These are phyloP conservation scores for Crioceris asparagi DNA, from an alignment of 2,888 invertebrate species.

Conservation along the genomic window DNA sequence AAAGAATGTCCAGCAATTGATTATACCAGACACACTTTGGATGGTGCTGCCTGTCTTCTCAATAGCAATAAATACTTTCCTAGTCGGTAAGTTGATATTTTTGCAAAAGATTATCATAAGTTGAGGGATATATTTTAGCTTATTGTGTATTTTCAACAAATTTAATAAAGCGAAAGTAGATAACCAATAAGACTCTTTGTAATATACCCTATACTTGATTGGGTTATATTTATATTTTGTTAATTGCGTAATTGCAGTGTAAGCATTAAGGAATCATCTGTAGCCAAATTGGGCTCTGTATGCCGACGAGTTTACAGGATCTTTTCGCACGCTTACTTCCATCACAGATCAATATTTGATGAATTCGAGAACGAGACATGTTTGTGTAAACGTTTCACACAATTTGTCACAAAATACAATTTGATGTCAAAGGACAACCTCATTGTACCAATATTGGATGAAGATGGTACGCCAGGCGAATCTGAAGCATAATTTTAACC, in stretches of 20 bases:
- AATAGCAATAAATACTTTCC: conserved; percentile 99
- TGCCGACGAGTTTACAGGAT: conserved; percentile 98
- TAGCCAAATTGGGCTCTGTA: conserved; percentile 96
- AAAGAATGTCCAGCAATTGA: conserved; percentile 99
- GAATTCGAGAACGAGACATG: conserved; percentile 95
- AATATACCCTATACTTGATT: too few relatives aligned
- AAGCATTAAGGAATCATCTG: conserved; percentile 97
- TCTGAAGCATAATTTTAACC: conserved; percentile 36
- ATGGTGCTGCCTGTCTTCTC: conserved; percentile 95
- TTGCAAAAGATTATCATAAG: too few relatives aligned
- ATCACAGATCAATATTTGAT: conserved; percentile 93
- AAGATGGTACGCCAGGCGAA: conserved; percentile 50
- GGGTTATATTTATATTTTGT: too few relatives aligned
- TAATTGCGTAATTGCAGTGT: conserved; percentile 54
- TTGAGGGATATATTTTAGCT: too few relatives aligned
- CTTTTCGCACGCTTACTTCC: conserved; percentile 99
- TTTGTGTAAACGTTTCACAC: conserved; percentile 91
- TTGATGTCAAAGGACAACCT: conserved; percentile 97
- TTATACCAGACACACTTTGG: conserved; percentile 95
- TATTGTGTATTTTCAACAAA: too few relatives aligned
- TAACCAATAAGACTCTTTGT: too few relatives aligned
- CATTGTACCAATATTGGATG: conserved; percentile 92
- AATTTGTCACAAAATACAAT: conserved; percentile 96
- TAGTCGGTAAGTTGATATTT: conserved; percentile 79
- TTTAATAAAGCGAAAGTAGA: too few relatives aligned